Base-by-base conservation (phyloP, 2,888 invertebrate genomes). In the Nymphalis urticae region DNA sequence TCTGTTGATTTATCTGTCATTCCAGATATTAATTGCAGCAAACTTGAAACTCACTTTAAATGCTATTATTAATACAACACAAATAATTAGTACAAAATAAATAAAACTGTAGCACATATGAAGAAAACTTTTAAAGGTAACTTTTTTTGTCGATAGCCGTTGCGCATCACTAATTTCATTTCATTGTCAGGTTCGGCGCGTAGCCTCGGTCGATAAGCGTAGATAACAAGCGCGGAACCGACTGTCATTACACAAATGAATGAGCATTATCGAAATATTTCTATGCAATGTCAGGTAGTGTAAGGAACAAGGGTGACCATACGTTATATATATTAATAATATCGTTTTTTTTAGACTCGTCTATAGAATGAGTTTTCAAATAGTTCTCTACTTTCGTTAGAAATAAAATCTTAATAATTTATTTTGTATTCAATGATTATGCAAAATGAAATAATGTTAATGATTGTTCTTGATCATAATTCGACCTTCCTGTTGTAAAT, bases 141-240 rank as follows among this genome's bases (percentile, higher is more conserved):
- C 13, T 2, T 6, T 5, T n/a, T 50, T 17, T 17, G 56, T 66
- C 64, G 64, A 67, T 8, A 66, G 69, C 3, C 8, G 9, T 50
- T 47, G 69, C 73, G 27, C 88, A 82, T 77, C 87, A 82, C 89
- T 89, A 87, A 9, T 27, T 56, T 69, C 73, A 86, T 82, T 91
- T 92, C 92, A 92, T 87, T 92, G 92, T 92, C 92, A 92, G 91
- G 92, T 90, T 92, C 92, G 91, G 78, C 76, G 75, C 74, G 56
- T 56, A 85, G 81, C 90, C 90, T 90, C 86, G 85, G 72, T 73
- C 76, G 88, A 87, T 86, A 87, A 85, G 73, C 76, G 71, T 65
- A 79, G 90, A 90, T 89, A 89, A 86, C 79, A 80, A 75, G 86
- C 80, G 84, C 90, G 91, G 90, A 91, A 91, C 86, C 79, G 76